These are phyloP conservation scores for Hemaris fuciformis DNA, from an alignment of 2,888 invertebrate genomes.

Conservation along the genomic window DNA sequence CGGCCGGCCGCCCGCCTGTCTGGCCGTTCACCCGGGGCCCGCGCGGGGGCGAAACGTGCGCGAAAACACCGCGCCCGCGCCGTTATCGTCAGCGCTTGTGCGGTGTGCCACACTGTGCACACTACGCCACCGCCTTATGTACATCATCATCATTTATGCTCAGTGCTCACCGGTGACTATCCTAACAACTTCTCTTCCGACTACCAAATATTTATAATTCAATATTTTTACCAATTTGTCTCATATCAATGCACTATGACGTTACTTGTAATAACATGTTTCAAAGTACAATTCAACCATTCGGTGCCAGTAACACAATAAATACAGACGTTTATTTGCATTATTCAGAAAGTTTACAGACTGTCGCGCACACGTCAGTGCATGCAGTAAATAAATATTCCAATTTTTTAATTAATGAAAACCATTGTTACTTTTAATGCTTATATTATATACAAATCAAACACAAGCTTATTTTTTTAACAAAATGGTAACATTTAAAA, in stretches of 20 bases:
- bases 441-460: no score
- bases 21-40: conserved; percentile 81
- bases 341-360: background rate
- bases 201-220: no score
- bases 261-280: no score
- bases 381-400: background rate
- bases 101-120: background rate
- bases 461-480: no score
- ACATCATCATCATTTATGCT: background rate
- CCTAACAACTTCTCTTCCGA: background rate
- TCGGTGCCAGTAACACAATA: background rate
- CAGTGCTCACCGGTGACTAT: no score
- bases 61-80: conserved; percentile 77
- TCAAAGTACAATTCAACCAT: background rate
- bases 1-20: conserved; percentile 78
- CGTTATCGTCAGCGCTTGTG: conserved; percentile 43
- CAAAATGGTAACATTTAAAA: no score
- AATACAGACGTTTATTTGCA: background rate
- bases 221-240: no score
- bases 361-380: background rate
- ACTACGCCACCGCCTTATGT: background rate
- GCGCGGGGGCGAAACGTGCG: conserved; percentile 72
- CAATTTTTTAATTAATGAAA: background rate
- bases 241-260: no score
- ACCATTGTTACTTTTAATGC: background rate